These are phyloP conservation scores for Panurus biarmicus DNA, from an alignment of 2,113 vertebrate genomes.

Conservation along the genomic window DNA sequence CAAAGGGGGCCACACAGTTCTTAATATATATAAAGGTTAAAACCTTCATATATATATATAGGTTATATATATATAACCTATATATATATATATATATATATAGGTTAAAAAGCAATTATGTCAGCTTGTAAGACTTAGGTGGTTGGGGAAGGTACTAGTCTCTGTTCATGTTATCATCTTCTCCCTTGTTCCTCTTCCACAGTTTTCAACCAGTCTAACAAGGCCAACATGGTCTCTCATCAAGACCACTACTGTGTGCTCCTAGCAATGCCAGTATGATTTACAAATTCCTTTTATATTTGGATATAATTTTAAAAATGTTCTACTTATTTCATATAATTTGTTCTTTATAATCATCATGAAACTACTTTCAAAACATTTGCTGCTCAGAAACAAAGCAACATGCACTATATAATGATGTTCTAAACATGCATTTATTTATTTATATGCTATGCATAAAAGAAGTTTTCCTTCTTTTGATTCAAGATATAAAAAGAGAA, in stretches of 20 bases:
- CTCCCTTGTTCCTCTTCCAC: neutral
- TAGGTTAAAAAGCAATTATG: neutral
- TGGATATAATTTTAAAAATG: neutral
- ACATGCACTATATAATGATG: neutral
- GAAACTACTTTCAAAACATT: neutral
- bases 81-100: no score
- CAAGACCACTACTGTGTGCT: neutral
- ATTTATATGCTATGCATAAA: neutral
- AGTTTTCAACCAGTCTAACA: neutral
- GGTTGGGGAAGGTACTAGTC: neutral
- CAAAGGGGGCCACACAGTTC: neutral
- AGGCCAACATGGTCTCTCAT: neutral
- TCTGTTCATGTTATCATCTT: neutral
- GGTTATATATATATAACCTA: no score
- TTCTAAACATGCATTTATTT: neutral
- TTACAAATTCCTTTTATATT: slow-evolving; percentile 2
- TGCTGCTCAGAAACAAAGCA: neutral
- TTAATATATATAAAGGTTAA: no score
- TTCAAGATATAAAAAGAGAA: neutral
- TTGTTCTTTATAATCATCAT: neutral
- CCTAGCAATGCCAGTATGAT: neutral
- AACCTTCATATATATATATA: no score
- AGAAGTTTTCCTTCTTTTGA: neutral
- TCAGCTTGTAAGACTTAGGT: neutral
- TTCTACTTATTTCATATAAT: neutral